Conservation (phyloP, 2,888 invertebrate genomes). For the Theristus sp. region DNA sequence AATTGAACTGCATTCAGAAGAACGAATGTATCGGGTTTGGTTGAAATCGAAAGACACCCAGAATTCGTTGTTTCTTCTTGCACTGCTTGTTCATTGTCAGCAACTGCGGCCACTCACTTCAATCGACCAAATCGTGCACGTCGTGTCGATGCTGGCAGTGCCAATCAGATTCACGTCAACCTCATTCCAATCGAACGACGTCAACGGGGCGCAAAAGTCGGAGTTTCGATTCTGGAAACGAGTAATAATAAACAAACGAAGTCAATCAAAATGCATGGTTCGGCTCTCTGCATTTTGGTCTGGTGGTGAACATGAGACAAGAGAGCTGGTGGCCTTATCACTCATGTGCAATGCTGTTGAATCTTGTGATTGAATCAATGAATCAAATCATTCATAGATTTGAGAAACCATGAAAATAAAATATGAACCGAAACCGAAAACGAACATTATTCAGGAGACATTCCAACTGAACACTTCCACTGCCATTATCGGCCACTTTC, state of each 20-base stretch:
- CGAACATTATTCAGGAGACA: conserved; percentile 74
- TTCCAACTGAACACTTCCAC: conserved; percentile 61
- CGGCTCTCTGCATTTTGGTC: no score
- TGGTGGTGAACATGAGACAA: no score
- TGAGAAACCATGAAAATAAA: background rate
- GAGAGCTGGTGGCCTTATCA: no score
- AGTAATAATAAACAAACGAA: background rate
- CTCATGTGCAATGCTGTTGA: no score
- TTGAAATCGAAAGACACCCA: no score
- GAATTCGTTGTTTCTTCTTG: no score
- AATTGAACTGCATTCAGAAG: no score
- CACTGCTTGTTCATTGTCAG: no score
- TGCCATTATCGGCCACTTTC: conserved; percentile 38
- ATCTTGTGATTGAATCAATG: no score
- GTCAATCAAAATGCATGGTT: background rate
- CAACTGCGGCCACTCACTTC: conserved; percentile 67
- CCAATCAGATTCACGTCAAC: conserved; percentile 94
- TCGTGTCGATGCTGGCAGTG: conserved; percentile 94
- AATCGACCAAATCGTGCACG: conserved; percentile 96
- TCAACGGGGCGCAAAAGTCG: conserved; percentile 95
- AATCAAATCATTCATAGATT: background rate
- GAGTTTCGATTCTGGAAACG: conserved; percentile 69
- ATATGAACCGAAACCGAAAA: background rate
- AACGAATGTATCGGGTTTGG: no score
- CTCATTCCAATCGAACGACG: conserved; percentile 99